Base-by-base conservation (phyloP, 2,797 vertebrate genomes). In the Spinibarbus caldwelli region DNA sequence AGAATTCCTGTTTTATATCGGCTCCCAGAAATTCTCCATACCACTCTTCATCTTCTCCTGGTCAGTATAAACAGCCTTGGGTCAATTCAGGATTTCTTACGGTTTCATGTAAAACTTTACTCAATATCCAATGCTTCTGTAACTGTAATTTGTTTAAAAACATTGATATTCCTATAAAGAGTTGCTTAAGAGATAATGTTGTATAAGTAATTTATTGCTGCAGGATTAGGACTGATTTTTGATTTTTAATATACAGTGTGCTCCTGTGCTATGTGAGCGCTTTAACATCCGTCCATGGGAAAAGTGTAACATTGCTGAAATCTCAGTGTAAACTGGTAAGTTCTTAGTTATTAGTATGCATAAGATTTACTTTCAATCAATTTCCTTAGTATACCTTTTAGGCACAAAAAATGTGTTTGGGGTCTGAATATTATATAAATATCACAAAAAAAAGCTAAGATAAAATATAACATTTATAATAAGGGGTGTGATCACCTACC, bases 21-120 rank as follows among this genome's bases (percentile, higher is more conserved):
- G 96, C 38, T 96, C 97, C 2, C 95, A 97, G 82, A 93, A 95
- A 0, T 98, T 97, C 90, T 95, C 94, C 52, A 94, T 96, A 47
- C 97, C 97, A 0, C 93, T 98, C 23, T 96, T 96, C 88, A 85
- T 92, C 6, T 14, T 95, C 45, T 94, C 93, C 47, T 95, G 96
- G 97, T 97, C 85, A 93, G 94, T 90, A 31, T 21, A 26, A 3
- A 83, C 77, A 80, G 43, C 38, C 45, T 26, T 59, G n/a, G n/a
- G n/a, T 26, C 29, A 36, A 15, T 75, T 47, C 29, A 83, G 14
- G 21, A 38, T 71, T 43, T 41, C 34, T 43, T 26, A 57, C 34
- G 21, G 36, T 43, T 78, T 43, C 5, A 41, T 43, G 36, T 43
- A 12, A 62, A 62, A 29, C 5, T 78, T 43, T 9, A 49, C 29